phyloP scores from a whole-genome alignment of 2,888 invertebrate genomes.

The Boloria euphrosyne region DNA sequence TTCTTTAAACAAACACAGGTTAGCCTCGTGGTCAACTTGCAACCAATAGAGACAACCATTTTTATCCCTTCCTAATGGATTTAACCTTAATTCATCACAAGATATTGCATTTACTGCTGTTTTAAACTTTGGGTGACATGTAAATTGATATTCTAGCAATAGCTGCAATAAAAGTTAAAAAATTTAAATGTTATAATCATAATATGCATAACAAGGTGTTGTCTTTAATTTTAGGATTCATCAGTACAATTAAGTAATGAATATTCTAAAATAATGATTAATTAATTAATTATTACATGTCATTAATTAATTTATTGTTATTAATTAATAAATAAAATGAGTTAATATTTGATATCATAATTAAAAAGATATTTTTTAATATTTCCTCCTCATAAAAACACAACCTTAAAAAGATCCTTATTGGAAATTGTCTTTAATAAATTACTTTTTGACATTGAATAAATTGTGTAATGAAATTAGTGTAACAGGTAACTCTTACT shows the following conservation, averaged over 20 bases:
- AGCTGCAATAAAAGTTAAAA: constrained; percentile 81
- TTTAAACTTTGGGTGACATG: constrained; percentile 96
- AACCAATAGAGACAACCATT: constrained; percentile 97
- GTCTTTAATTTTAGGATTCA: too few relatives aligned
- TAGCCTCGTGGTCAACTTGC: constrained; percentile 93
- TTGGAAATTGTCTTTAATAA: background rate
- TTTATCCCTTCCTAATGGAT: constrained; percentile 95
- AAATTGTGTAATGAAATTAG: constrained; percentile 5
- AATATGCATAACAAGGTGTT: too few relatives aligned
- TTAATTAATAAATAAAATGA: too few relatives aligned
- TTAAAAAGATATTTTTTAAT: too few relatives aligned
- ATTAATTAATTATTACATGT: too few relatives aligned
- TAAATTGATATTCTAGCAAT: constrained; percentile 96
- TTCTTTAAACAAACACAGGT: constrained; percentile 95
- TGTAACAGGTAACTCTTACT: constrained; percentile 77
- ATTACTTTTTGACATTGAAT: background rate
- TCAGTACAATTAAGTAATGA: too few relatives aligned
- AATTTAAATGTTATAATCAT: too few relatives aligned
- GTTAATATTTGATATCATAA: too few relatives aligned
- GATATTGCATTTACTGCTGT: constrained; percentile 90
- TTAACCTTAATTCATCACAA: constrained; percentile 90
- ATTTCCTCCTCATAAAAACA: too few relatives aligned
- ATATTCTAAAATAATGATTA: too few relatives aligned
- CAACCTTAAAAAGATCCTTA: constrained; percentile 3
- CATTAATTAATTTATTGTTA: too few relatives aligned